Base-by-base conservation (phyloP, 1,140 invertebrate species). In the Heliothis subflexa region DNA sequence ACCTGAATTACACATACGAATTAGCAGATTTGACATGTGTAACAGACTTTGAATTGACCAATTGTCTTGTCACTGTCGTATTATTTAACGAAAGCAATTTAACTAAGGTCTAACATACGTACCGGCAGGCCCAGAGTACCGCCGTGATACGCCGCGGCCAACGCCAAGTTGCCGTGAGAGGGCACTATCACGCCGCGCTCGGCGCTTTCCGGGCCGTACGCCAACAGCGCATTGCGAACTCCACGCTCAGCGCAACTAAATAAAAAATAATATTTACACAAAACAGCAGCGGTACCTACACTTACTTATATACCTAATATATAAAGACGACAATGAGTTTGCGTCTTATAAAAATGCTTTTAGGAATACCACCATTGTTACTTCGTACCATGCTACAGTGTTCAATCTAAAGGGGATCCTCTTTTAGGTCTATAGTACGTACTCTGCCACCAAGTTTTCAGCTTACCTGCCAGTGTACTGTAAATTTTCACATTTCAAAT, bases 401-500 rank as follows among this genome's bases (percentile, higher is more conserved):
- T n/a, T n/a, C n/a, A n/a, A n/a, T n/a, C n/a, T n/a, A n/a, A 33
- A 33, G 33, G 7, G 33, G 3, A 33, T 33, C 33, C 3, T 33
- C n/a, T n/a, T n/a, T n/a, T n/a, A n/a, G 33, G 33, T 33, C 33
- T 33, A 33, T 33, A 33, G 3, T n/a, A n/a, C n/a, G n/a, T n/a
- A n/a, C 33, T 33, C 3, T 33, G 33, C 3, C 7, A 33, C 33
- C 33, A 33, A 33, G 33, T 5, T 33, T 7, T 33, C 33, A 33
- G 14, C 28, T 62, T 86, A 93, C 92, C 91, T 94, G 72, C 92
- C 92, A 59, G 92, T 93, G 47, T 93, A 94, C 78, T 94, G 92
- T 40, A 94, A 84, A 83, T 94, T 94, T 85, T 94, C 92, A 81
- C 92, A 94, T 83, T 94, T 94, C n/a, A 93, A 80, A 83, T 92